A percentile compares a stretch with the other conserved stretches of the same genome.
phyloP scores from a whole-genome alignment of 2,113 vertebrate species.

The Saimiri boliviensis region DNA sequence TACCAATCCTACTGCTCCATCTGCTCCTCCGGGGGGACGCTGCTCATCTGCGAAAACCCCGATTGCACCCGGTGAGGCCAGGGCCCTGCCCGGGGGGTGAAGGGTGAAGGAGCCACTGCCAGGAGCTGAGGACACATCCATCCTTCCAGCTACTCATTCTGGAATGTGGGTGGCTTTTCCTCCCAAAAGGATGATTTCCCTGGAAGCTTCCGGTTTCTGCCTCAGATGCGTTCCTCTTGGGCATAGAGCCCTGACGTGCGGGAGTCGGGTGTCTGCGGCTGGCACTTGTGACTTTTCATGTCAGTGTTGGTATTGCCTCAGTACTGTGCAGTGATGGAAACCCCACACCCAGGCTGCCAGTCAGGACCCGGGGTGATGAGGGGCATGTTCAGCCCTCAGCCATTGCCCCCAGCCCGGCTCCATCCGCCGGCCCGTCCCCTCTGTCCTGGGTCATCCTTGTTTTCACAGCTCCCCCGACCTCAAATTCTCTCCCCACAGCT shows the following conservation, averaged over 20 bases:
- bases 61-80: constrained; percentile 70
- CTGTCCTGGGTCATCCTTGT: rapidly evolving
- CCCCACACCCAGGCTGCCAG: rapidly evolving
- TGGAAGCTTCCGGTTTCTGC: neutral
- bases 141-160: too few relatives aligned
- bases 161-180: too few relatives aligned
- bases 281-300: neutral
- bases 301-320: rapidly evolving
- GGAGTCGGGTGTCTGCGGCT: rapidly evolving
- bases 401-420: neutral
- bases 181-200: neutral
- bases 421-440: rapidly evolving
- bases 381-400: rapidly evolving
- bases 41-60: constrained; percentile 73
- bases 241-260: rapidly evolving
- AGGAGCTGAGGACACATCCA: neutral
- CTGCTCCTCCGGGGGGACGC: constrained; percentile 50
- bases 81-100: rapidly evolving
- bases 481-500: neutral
- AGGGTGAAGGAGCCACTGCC: neutral
- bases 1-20: constrained; percentile 74
- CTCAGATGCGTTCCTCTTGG: neutral
- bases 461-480: neutral
- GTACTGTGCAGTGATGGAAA: rapidly evolving
- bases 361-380: rapidly evolving